Evolutionary conservation across 2,797 vertebrate genomes (phyloP).

Genomic region (Crenuchus spilurus): DNA sequence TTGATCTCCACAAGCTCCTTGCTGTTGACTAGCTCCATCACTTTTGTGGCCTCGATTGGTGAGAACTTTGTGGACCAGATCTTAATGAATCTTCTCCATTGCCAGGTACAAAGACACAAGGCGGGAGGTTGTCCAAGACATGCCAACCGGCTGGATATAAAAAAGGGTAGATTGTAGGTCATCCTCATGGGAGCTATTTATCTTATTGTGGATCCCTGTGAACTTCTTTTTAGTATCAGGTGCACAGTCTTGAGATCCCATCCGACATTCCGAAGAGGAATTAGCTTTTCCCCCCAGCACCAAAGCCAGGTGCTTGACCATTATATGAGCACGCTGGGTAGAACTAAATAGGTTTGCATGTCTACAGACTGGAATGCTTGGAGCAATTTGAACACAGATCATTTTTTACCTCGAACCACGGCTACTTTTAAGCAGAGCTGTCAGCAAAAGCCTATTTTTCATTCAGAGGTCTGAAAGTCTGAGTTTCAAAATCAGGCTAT

Average conservation of each 20-base stretch:
- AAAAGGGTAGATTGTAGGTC: slow-evolving; percentile 74
- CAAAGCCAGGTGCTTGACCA: slow-evolving; percentile 87
- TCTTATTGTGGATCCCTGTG: slow-evolving; percentile 87
- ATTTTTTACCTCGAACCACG: slow-evolving; percentile 80
- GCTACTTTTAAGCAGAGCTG: slow-evolving; percentile 72
- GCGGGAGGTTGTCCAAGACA: slow-evolving; percentile 83
- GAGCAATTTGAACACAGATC: slow-evolving; percentile 75
- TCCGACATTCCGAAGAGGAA: slow-evolving; percentile 92
- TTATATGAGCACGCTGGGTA: slow-evolving; percentile 80
- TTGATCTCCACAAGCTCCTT: slow-evolving; percentile 43
- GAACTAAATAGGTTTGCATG: slow-evolving; percentile 93
- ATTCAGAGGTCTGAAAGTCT: slow-evolving; percentile 35
- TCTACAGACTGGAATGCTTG: slow-evolving; percentile 78
- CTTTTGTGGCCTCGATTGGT: slow-evolving; percentile 61
- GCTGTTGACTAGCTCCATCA: slow-evolving; percentile 56
- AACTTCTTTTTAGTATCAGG: slow-evolving; percentile 97
- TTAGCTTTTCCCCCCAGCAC: slow-evolving; percentile 89
- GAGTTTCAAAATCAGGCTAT: slow-evolving; percentile 10
- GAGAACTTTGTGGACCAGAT: slow-evolving; percentile 74
- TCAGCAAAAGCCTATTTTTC: slow-evolving; percentile 58
- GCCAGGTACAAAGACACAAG: slow-evolving; percentile 83
- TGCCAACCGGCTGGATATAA: slow-evolving; percentile 65
- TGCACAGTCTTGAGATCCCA: slow-evolving; percentile 98
- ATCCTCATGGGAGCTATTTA: slow-evolving; percentile 85
- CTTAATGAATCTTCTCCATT: slow-evolving; percentile 72